A percentile compares a stretch with the other conserved stretches of the same genome.
These are phyloP conservation scores for Gonatopus flavifemur DNA, from an alignment of 1,140 invertebrate genomes.

Conservation along the genomic window DNA sequence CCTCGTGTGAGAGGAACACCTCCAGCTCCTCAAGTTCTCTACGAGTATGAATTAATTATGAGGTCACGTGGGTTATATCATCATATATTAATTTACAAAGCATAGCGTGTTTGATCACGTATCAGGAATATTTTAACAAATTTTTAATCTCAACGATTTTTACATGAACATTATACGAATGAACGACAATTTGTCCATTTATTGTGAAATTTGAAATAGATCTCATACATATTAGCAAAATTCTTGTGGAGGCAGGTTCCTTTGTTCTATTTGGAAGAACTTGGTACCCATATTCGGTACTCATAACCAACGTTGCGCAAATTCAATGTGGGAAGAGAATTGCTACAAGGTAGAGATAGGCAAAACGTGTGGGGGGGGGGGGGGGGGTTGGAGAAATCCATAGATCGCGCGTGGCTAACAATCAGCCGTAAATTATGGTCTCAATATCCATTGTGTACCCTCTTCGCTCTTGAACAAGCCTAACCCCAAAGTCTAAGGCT, in stretches of 20 bases:
- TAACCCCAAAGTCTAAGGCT: slow-evolving; percentile 55
- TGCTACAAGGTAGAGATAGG: slow-evolving; percentile 23
- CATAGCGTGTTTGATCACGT: too few relatives aligned
- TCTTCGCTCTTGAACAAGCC: slow-evolving; percentile 44
- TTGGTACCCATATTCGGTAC: slow-evolving; percentile 14
- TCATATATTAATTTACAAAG: too few relatives aligned
- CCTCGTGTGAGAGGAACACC: slow-evolving; percentile 19
- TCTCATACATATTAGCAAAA: too few relatives aligned
- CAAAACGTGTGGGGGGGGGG: slow-evolving; percentile 28
- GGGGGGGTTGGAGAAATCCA: slow-evolving; percentile 49
- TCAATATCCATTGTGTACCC: slow-evolving; percentile 61
- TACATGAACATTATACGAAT: too few relatives aligned
- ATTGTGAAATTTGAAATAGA: too few relatives aligned
- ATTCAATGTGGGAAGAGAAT: slow-evolving; percentile 42
- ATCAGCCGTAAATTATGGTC: slow-evolving; percentile 61
- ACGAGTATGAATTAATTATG: slow-evolving; percentile 18
- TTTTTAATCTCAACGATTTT: too few relatives aligned
- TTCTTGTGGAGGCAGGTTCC: too few relatives aligned
- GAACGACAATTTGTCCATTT: too few relatives aligned
- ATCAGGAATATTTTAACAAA: too few relatives aligned
- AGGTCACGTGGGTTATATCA: too few relatives aligned
- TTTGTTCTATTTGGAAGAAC: not conserved
- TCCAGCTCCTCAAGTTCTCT: too few relatives aligned
- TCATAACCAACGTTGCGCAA: slow-evolving; percentile 47
- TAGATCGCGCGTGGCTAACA: slow-evolving; percentile 58